A percentile compares a stretch with the other conserved stretches of the same genome.
phyloP scores from a whole-genome alignment of 2,797 vertebrate species.

The Urocyon cinereoargenteus region DNA sequence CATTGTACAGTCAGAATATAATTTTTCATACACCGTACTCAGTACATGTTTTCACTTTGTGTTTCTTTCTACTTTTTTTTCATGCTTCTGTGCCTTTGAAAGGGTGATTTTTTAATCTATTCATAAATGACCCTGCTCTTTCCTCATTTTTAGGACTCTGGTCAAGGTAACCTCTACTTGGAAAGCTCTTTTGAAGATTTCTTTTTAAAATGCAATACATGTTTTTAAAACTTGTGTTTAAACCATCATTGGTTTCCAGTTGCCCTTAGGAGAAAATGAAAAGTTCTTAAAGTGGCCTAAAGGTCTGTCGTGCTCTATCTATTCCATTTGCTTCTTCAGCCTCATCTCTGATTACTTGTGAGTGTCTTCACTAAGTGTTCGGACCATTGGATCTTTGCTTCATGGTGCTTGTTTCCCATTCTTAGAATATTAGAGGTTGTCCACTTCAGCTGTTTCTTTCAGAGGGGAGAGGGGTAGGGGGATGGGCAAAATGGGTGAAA shows the following conservation, averaged over 20 bases:
- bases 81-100: background rate
- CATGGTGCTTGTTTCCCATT: background rate
- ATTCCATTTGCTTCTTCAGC: background rate
- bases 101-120: background rate
- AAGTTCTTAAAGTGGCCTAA: background rate
- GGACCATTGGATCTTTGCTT: background rate
- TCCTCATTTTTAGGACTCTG: background rate
- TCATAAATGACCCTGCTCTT: background rate
- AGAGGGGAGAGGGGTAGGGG: background rate
- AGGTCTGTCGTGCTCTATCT: background rate
- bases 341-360: background rate
- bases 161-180: constrained; percentile 25
- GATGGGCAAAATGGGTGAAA: background rate
- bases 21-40: background rate
- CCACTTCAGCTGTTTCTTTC: background rate
- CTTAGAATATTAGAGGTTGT: background rate
- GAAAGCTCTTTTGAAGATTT: background rate
- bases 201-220: background rate
- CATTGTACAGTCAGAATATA: background rate
- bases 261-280: constrained; percentile 37
- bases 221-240: constrained; percentile 18
- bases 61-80: background rate
- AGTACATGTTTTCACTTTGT: background rate
- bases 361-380: background rate
- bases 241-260: background rate